phyloP scores from a whole-genome alignment of 2,113 vertebrate species.

The Ageneiosus marmoratus region DNA sequence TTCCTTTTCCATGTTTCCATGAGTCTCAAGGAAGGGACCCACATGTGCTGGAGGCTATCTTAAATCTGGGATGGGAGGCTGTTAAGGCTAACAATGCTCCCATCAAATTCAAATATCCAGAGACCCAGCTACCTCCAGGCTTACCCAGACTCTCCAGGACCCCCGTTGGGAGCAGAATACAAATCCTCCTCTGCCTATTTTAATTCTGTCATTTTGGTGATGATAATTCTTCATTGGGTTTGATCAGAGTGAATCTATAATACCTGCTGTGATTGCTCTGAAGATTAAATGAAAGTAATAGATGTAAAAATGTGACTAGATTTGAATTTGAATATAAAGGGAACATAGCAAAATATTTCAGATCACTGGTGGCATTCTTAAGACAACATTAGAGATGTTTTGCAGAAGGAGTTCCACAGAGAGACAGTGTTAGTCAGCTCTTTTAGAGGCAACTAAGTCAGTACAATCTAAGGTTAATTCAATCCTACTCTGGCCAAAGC shows the following conservation, averaged over 20 bases:
- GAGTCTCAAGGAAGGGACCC: conserved; percentile 57
- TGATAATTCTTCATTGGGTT: conserved; percentile 78
- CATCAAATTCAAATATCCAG: conserved; percentile 84
- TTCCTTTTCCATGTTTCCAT: conserved; percentile 61
- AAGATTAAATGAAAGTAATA: not conserved
- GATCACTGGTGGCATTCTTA: conserved; percentile 15
- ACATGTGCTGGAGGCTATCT: conserved; percentile 83
- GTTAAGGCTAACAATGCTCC: conserved; percentile 86
- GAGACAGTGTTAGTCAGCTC: conserved; percentile 27
- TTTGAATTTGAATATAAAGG: not conserved
- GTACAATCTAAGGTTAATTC: conserved; percentile 25
- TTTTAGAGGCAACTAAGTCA: conserved; percentile 24
- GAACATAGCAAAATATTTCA: not conserved
- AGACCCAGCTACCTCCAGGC: conserved; percentile 64
- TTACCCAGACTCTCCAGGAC: conserved; percentile 56
- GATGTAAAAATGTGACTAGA: not conserved
- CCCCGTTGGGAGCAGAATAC: conserved; percentile 67
- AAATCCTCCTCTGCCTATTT: conserved; percentile 67
- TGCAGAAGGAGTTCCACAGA: conserved; percentile 28
- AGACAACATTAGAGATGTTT: not conserved
- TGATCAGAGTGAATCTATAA: conserved; percentile 69
- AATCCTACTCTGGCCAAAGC: conserved; percentile 20
- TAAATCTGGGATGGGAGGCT: conserved; percentile 86
- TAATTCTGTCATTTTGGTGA: conserved; percentile 76
- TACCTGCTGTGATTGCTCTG: not conserved